Evolutionary conservation across 2,113 vertebrate species (phyloP).

Genomic region (Heterotilapia buettikoferi): DNA sequence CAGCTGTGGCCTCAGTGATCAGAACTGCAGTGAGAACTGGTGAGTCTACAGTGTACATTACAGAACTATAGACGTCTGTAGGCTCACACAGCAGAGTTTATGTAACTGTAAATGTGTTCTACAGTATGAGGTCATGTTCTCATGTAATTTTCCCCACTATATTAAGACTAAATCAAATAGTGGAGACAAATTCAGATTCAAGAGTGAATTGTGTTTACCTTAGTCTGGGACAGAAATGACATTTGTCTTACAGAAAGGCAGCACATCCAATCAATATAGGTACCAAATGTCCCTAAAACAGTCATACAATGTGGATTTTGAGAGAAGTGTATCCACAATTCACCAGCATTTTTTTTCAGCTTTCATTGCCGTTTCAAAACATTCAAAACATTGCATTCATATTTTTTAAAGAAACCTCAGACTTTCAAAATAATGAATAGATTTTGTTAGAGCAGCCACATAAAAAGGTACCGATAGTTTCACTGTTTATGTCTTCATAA

Average conservation of each 20-base stretch:
- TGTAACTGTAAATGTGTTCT: not conserved
- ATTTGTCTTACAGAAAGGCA: not conserved
- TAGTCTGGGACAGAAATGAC: not conserved
- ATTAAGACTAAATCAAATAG: not conserved
- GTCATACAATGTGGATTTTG: not conserved
- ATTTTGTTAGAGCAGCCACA: not conserved
- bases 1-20: not conserved
- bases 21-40: not conserved
- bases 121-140: not conserved
- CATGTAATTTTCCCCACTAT: not conserved
- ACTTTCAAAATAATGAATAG: not conserved
- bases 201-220: not conserved
- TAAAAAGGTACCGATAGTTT: not conserved
- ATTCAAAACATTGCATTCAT: not conserved
- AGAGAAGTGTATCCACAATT: not conserved
- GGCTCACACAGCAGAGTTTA: not conserved
- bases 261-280: not conserved
- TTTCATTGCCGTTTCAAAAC: not conserved
- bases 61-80: not conserved
- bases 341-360: rapidly evolving
- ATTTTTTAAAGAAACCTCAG: not conserved
- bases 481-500: not conserved
- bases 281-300: not conserved
- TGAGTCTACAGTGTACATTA: not conserved
- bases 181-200: not conserved